Evolutionary conservation across 2,797 vertebrate species (phyloP).

Genomic region (Chloroceryle amazona): DNA sequence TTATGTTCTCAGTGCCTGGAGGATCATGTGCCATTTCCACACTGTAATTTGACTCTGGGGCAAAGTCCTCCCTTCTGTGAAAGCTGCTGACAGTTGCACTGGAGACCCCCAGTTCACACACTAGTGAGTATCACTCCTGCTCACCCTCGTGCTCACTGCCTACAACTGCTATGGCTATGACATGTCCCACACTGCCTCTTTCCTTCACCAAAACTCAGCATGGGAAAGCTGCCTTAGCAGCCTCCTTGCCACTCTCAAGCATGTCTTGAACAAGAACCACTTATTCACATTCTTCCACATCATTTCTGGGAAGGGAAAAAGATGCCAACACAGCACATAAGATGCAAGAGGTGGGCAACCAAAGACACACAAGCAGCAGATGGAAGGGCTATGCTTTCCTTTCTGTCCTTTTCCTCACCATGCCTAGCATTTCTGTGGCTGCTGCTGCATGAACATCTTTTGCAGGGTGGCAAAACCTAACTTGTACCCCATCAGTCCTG

Average conservation of each 20-base stretch:
- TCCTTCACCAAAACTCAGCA: neutral
- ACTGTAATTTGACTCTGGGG: neutral
- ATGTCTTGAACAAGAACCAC: neutral
- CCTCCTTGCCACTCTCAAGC: neutral
- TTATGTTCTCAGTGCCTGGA: neutral
- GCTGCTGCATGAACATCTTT: neutral
- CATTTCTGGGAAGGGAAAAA: neutral
- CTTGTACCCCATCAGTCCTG: neutral
- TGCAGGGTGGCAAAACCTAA: neutral
- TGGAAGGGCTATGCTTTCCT: neutral
- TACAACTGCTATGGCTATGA: neutral
- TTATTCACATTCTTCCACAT: neutral
- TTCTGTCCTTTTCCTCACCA: neutral
- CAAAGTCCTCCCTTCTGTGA: neutral
- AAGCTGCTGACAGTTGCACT: neutral
- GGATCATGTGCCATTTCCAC: neutral
- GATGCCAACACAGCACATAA: accelerated
- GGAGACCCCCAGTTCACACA: neutral
- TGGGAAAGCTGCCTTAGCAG: neutral
- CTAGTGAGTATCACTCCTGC: neutral
- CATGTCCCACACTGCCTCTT: neutral
- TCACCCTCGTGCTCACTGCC: neutral
- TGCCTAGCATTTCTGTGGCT: neutral
- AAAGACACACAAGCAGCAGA: neutral
- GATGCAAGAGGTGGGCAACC: neutral